These are phyloP conservation scores for Pachyuromys duprasi DNA, from an alignment of 2,797 vertebrate genomes.

Conservation along the genomic window DNA sequence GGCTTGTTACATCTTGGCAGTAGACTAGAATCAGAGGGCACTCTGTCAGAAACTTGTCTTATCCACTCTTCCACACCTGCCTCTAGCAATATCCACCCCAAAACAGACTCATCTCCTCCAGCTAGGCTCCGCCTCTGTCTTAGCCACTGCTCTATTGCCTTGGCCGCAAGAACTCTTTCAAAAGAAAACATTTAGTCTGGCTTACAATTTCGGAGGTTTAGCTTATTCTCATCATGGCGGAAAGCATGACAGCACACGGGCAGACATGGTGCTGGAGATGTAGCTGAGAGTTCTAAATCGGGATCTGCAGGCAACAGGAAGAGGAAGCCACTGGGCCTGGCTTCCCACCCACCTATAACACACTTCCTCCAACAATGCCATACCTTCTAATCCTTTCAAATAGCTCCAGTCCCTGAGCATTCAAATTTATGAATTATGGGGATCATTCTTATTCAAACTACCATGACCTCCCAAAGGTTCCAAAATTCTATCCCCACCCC, in stretches of 20 bases:
- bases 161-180: background rate
- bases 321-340: background rate
- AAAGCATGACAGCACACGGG: background rate
- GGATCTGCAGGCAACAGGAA: background rate
- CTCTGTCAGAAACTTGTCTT: background rate
- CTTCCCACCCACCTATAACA: background rate
- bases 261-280: background rate
- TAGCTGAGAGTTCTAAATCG: background rate
- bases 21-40: background rate
- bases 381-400: background rate
- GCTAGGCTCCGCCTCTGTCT: background rate
- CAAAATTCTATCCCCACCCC: background rate
- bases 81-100: background rate
- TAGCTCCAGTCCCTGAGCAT: background rate
- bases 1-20: background rate
- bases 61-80: too few species aligned
- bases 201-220: background rate
- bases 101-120: background rate
- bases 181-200: background rate
- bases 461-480: background rate
- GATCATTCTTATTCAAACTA: background rate
- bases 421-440: background rate
- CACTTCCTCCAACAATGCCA: background rate
- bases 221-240: background rate
- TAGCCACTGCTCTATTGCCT: too few species aligned